Percentiles rank a stretch among this genome's conserved stretches.
Evolutionary conservation across 2,888 invertebrate species (phyloP).

Genomic region (Eremobia ochroleuca): DNA sequence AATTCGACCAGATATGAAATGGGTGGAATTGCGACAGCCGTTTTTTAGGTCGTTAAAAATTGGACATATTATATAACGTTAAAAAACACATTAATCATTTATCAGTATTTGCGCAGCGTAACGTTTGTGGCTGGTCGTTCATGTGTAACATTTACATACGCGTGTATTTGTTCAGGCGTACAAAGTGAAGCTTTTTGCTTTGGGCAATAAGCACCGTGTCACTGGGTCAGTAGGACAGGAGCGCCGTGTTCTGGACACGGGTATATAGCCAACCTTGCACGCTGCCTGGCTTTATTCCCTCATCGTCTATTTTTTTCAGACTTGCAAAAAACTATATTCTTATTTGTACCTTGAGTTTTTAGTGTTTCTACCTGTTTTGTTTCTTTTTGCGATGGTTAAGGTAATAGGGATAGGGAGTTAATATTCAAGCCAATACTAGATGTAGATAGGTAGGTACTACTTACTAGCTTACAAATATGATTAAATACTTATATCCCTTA

Average conservation of each 20-base stretch:
- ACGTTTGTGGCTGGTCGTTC: slow-evolving; percentile 71
- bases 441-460: background rate
- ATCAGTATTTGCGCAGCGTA: slow-evolving; percentile 68
- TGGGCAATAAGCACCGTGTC: slow-evolving; percentile 77
- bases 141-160: slow-evolving; percentile 78
- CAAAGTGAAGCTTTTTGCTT: slow-evolving; percentile 80
- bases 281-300: slow-evolving; percentile 71
- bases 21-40: background rate
- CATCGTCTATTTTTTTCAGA: slow-evolving; percentile 44
- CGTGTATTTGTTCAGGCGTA: slow-evolving; percentile 82
- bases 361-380: background rate
- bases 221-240: slow-evolving; percentile 87
- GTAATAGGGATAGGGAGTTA: background rate
- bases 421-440: background rate
- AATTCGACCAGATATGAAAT: slow-evolving; percentile 18
- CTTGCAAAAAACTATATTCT: background rate
- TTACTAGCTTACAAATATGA: slow-evolving; percentile 26
- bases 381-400: background rate
- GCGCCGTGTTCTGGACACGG: slow-evolving; percentile 74
- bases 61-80: slow-evolving; percentile 60
- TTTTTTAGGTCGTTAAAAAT: slow-evolving; percentile 55
- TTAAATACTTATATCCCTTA: slow-evolving; percentile 27
- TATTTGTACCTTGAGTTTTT: slow-evolving; percentile 7
- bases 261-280: slow-evolving; percentile 77
- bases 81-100: slow-evolving; percentile 75